These are phyloP conservation scores for Andricus curvator DNA, from an alignment of 2,888 invertebrate genomes.

Conservation along the genomic window DNA sequence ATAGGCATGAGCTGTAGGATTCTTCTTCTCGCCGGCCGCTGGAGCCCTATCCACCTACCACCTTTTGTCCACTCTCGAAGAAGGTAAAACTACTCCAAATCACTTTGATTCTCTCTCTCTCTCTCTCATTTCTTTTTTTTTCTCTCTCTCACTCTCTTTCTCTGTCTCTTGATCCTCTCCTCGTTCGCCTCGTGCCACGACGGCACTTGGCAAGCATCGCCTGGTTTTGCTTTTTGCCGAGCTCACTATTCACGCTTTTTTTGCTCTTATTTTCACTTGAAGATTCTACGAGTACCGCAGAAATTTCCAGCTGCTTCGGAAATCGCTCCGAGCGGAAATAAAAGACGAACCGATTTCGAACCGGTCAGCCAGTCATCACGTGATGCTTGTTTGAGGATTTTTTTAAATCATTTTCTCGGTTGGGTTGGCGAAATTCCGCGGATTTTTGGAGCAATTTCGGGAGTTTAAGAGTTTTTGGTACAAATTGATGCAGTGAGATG, in stretches of 20 bases:
- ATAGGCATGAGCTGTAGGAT: conserved; percentile 51
- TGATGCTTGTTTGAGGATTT: background rate
- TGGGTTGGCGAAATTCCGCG: background rate
- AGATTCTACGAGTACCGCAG: background rate
- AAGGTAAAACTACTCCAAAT: conserved; percentile 34
- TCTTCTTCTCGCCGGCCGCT: conserved; percentile 39
- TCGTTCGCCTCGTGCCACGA: conserved; percentile 35
- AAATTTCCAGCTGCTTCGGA: background rate
- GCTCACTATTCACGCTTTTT: conserved; percentile 17
- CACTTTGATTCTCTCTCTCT: conserved; percentile 1
- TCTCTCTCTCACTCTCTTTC: conserved; percentile 30
- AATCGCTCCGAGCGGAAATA: background rate
- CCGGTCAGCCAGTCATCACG: background rate
- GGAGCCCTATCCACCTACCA: conserved; percentile 35
- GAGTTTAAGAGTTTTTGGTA: background rate
- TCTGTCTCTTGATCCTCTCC: conserved; percentile 45
- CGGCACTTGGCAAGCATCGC: conserved; percentile 10
- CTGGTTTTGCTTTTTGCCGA: background rate
- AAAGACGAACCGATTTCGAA: background rate
- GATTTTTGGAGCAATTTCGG: background rate
- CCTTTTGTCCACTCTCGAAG: conserved; percentile 28
- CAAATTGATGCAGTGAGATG: too few species aligned
- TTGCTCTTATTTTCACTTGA: background rate
- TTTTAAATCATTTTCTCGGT: background rate
- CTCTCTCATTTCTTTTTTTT: background rate